A percentile compares a stretch with the other conserved stretches of the same genome.
Evolutionary conservation across 2,113 vertebrate genomes (phyloP).

Genomic region (Uria lomvia): DNA sequence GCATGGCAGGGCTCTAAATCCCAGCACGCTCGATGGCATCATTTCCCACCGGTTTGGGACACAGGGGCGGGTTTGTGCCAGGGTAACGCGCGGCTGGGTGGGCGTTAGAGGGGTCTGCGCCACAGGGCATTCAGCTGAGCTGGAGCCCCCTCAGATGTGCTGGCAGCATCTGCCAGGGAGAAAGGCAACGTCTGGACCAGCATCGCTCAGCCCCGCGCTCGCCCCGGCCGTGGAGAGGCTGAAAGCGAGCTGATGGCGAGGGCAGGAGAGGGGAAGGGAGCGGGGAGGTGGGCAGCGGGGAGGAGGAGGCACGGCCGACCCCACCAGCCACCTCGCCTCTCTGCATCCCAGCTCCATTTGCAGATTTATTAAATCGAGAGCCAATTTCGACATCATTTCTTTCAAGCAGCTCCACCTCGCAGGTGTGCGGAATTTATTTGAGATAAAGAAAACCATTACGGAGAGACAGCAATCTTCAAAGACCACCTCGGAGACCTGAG

Average conservation of each 20-base stretch:
- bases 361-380: conserved; percentile 71
- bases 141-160: not conserved
- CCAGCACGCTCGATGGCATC: fast-evolving
- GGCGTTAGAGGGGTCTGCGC: not conserved
- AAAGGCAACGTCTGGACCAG: not conserved
- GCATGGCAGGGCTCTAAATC: not conserved
- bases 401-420: conserved; percentile 69
- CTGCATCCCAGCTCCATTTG: conserved; percentile 40
- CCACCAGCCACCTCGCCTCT: not conserved
- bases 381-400: conserved; percentile 66
- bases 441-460: conserved; percentile 76
- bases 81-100: fast-evolving
- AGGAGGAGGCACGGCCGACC: not conserved
- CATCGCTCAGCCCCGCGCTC: not conserved
- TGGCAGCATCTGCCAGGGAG: not conserved
- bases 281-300: not conserved
- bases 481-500: conserved; percentile 75
- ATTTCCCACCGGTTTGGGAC: not conserved
- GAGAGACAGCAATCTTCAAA: conserved; percentile 72
- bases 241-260: not conserved
- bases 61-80: fast-evolving
- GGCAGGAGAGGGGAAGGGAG: not conserved
- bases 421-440: conserved; percentile 72
- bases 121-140: fast-evolving
- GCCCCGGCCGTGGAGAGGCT: fast-evolving